Percentiles rank a stretch among this genome's conserved stretches.
Evolutionary conservation across 2,113 vertebrate genomes (phyloP).

Genomic region (Elaphurus davidianus): DNA sequence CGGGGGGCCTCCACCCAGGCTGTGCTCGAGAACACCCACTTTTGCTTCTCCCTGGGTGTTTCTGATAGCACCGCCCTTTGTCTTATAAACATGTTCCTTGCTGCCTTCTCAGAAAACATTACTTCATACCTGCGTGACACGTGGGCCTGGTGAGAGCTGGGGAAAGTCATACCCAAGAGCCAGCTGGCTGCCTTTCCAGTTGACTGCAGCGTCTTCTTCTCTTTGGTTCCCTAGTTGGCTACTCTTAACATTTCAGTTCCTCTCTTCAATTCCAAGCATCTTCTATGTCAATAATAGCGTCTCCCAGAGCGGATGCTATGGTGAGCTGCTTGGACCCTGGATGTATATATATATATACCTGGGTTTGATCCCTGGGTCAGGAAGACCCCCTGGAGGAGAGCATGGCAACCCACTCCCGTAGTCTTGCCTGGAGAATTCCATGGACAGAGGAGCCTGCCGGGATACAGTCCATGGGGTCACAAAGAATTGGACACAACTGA

Average conservation of each 20-base stretch:
- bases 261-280: not conserved
- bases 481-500: not conserved
- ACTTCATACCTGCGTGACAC: not conserved
- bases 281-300: not conserved
- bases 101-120: not conserved
- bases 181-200: not conserved
- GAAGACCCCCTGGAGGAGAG: not conserved
- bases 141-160: not conserved
- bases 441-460: not conserved
- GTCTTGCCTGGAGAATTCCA: not conserved
- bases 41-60: not conserved
- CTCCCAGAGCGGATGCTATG: rapidly evolving
- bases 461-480: not conserved
- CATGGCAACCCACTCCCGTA: not conserved
- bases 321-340: too few species aligned
- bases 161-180: not conserved
- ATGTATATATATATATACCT: not conserved
- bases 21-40: not conserved
- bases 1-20: not conserved
- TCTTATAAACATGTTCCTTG: not conserved
- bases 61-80: not conserved
- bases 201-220: not conserved
- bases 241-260: not conserved
- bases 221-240: not conserved
- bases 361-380: not conserved